Evolutionary conservation across 2,113 vertebrate genomes (phyloP).

Genomic region (Ibidorhyncha struthersii): DNA sequence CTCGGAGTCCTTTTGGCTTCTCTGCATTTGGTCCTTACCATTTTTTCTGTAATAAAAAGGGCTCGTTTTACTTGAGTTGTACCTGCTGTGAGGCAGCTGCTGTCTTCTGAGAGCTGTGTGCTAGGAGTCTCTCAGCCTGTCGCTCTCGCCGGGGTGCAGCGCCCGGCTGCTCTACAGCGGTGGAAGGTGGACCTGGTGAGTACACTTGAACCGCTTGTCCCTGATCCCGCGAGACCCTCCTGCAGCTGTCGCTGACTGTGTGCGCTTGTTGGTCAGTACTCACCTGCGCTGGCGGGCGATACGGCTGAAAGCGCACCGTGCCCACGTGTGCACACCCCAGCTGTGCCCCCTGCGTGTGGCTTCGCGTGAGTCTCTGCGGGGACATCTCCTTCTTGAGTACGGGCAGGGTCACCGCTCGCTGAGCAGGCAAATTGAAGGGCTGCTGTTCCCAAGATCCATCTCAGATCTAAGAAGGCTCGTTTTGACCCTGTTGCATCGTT

Average conservation of each 20-base stretch:
- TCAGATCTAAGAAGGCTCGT: background rate
- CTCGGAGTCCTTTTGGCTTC: background rate
- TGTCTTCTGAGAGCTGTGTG: background rate
- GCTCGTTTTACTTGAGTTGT: background rate
- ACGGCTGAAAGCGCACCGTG: background rate
- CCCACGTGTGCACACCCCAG: background rate
- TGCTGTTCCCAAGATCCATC: background rate
- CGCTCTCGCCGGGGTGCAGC: fast-evolving
- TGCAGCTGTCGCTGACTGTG: too few relatives aligned
- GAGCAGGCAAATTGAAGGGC: background rate
- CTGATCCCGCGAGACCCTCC: background rate
- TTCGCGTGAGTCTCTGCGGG: background rate
- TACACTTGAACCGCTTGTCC: background rate
- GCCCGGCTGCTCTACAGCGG: background rate
- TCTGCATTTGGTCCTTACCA: background rate
- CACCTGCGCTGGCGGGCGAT: fast-evolving
- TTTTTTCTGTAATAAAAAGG: background rate
- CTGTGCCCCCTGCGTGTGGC: fast-evolving
- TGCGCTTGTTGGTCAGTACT: background rate
- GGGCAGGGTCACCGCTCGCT: fast-evolving
- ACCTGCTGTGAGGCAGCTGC: background rate
- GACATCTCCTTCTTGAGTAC: background rate
- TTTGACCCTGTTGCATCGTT: background rate
- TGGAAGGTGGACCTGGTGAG: background rate
- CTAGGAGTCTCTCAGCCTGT: background rate